Base-by-base conservation (phyloP, 2,888 invertebrate genomes). In the Entomobrya proxima region DNA sequence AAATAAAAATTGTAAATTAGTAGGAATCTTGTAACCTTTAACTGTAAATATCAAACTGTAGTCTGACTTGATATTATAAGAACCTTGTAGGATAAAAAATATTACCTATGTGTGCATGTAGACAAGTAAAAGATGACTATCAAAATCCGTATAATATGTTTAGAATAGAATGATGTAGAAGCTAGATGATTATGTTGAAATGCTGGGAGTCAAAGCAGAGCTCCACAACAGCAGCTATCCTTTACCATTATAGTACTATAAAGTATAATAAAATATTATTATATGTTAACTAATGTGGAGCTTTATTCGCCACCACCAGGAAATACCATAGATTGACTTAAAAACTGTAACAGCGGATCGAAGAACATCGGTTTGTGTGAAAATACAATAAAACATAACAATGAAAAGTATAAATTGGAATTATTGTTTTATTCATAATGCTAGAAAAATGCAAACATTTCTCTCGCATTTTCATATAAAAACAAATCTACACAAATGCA, bases 111-210 rank as follows among this genome's bases (percentile, higher is more conserved):
- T 80, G 67, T 83, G 83, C 30, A 76, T n/a, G n/a, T 67, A 72
- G 76, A 58, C 1, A 67, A 47, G 52, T 74, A 82, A 83, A 82
- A 83, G 83, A 83, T 64, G 83, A 83, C 83, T 83, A 83, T 83
- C 83, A 83, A 67, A 69, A 67, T 76, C 50, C 67, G 67, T 82
- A 67, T 82, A 82, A 76, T 52, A 11, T 74, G 72, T 75, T 74
- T 69, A 18, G 32, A 13, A 52, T 61, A 75, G 61, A 75, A 55
- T 18, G 72, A 58, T 67, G 21, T 7, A 32, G 15, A 75, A 76
- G 67, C 32, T 76, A 82, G 52, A 37, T 75, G n/a, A 61, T 37
- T 40, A 61, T 21, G n/a, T 67, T 18, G 40, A 3, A 18, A 69
- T 9, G 47, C 69, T n/a, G 32, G 15, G 35, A 69, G 47, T 40